A percentile compares a stretch with the other conserved stretches of the same genome.
Conservation (phyloP, 1,140 invertebrate species). For the Prorops nasuta region DNA sequence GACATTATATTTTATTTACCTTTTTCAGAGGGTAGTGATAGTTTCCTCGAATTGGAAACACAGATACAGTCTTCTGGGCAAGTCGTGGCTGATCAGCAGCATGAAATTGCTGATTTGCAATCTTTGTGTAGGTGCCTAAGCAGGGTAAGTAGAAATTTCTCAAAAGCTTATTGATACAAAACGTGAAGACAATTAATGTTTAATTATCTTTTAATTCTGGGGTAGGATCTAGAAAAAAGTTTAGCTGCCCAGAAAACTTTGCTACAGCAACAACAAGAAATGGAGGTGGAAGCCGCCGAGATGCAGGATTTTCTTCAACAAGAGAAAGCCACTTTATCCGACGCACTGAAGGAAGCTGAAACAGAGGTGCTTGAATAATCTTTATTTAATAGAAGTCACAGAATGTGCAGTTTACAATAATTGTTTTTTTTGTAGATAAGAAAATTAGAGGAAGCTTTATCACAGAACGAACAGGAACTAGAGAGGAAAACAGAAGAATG, state of each 20-base stretch:
- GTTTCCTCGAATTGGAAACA: slow-evolving; percentile 71
- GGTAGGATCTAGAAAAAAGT: slow-evolving; percentile 67
- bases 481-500: slow-evolving; percentile 72
- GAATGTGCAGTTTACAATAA: no score
- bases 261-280: slow-evolving; percentile 69
- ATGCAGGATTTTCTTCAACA: slow-evolving; percentile 76
- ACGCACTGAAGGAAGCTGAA: slow-evolving; percentile 75
- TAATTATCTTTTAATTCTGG: slow-evolving; percentile 7
- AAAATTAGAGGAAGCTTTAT: slow-evolving; percentile 54
- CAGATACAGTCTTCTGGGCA: slow-evolving; percentile 74
- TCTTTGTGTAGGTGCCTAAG: slow-evolving; percentile 67
- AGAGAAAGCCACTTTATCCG: slow-evolving; percentile 70
- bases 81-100: slow-evolving; percentile 70
- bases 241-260: slow-evolving; percentile 66
- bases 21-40: slow-evolving; percentile 60
- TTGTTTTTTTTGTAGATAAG: slow-evolving; percentile 34
- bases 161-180: slow-evolving; percentile 5
- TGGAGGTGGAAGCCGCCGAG: slow-evolving; percentile 69
- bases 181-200: background rate
- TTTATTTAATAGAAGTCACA: no score
- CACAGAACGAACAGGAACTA: slow-evolving; percentile 60
- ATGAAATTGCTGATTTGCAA: slow-evolving; percentile 72
- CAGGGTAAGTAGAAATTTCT: slow-evolving; percentile 48
- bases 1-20: background rate
- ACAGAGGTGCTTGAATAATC: slow-evolving; percentile 55